phyloP scores from a whole-genome alignment of 23 tunicate species.

The Trididemnum clinides region DNA sequence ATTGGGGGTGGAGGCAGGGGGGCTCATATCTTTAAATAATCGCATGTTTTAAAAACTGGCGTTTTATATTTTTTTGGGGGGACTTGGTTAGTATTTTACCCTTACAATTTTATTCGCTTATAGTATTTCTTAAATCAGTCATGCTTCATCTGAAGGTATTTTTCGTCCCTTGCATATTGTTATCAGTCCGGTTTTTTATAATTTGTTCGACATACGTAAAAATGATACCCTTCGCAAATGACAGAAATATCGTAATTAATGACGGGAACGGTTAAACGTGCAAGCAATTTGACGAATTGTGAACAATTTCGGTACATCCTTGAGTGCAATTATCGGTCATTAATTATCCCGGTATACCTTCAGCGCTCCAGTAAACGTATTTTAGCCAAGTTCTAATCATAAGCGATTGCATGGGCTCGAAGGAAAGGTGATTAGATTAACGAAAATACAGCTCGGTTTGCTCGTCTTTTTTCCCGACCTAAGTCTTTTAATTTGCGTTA shows the following conservation, averaged over 20 bases:
- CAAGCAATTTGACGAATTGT: conserved; percentile 10
- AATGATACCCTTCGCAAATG: not conserved
- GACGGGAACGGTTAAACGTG: conserved; percentile 3
- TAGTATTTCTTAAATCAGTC: no score
- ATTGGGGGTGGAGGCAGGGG: no score
- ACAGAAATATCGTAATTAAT: not conserved
- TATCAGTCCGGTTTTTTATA: no score
- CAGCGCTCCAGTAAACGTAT: not conserved
- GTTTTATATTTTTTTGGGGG: no score
- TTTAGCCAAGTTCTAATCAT: not conserved
- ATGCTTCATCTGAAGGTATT: no score
- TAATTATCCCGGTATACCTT: not conserved
- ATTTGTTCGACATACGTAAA: no score
- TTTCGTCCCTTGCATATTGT: no score
- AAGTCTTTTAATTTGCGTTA: not conserved
- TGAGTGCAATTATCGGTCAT: not conserved
- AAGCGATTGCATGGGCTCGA: conserved; percentile 21
- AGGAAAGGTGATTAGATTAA: not conserved
- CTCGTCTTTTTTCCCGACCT: not conserved
- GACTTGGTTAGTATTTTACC: no score
- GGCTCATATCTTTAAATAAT: no score
- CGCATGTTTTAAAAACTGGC: no score
- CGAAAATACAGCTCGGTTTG: not conserved
- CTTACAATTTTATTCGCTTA: no score
- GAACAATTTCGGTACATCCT: not conserved